Conservation (phyloP, 2,888 invertebrate species). For the Muscina levida region DNA sequence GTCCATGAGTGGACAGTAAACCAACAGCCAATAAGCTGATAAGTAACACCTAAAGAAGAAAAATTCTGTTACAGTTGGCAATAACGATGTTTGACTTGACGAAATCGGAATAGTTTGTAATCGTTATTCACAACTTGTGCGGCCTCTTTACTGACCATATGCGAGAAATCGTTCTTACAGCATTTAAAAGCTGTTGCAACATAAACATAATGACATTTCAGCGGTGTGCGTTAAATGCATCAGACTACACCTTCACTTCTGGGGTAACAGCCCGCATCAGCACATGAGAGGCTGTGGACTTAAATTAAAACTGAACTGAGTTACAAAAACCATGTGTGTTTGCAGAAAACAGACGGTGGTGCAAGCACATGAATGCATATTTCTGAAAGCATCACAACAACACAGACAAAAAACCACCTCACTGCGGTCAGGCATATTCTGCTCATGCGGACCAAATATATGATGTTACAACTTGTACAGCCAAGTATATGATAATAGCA, state of each 20-base stretch:
- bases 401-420: not conserved
- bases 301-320: not conserved
- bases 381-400: not conserved
- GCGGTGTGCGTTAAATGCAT: not conserved
- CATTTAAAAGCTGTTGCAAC: not conserved
- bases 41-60: no score
- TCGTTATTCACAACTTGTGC: no score
- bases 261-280: no score
- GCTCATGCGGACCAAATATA: not conserved
- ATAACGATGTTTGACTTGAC: no score
- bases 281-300: not conserved
- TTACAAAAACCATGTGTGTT: not conserved
- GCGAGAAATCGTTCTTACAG: no score
- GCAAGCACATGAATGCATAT: no score
- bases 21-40: no score
- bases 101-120: conserved; percentile 5
- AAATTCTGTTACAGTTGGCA: no score
- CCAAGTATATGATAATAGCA: not conserved
- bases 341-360: not conserved
- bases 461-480: not conserved
- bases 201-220: conserved; percentile 12
- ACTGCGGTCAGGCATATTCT: conserved; percentile 4
- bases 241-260: not conserved
- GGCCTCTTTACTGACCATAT: no score
- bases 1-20: no score